These are phyloP conservation scores for Babyrousa celebensis DNA, from an alignment of 2,797 vertebrate species.

Conservation along the genomic window DNA sequence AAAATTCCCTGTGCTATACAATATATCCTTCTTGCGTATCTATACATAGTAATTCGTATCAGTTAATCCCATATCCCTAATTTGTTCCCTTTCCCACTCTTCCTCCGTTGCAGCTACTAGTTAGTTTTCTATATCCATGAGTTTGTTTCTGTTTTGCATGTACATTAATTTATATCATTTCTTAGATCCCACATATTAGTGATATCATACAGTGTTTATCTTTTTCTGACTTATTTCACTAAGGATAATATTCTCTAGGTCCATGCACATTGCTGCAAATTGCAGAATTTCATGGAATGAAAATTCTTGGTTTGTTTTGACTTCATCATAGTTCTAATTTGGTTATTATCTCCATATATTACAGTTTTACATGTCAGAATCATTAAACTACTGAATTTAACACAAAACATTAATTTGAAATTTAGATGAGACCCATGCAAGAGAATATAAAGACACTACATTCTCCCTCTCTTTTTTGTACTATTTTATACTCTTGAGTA, in stretches of 20 bases:
- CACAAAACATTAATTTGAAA: conserved; percentile 48
- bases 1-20: neutral
- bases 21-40: neutral
- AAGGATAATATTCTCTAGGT: neutral
- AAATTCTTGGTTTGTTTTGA: conserved; percentile 66
- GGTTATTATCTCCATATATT: neutral
- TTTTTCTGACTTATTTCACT: neutral
- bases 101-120: neutral
- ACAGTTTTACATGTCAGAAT: conserved; percentile 28
- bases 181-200: neutral
- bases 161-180: neutral
- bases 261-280: neutral
- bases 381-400: conserved; percentile 10
- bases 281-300: neutral
- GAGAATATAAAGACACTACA: neutral
- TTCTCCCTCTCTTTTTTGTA: neutral
- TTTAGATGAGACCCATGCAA: neutral
- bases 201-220: neutral
- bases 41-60: no score
- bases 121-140: neutral
- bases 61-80: neutral
- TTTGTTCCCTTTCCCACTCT: neutral
- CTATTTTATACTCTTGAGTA: neutral
- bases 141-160: neutral
- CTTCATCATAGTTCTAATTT: conserved; percentile 9